Evolutionary conservation across 2,113 vertebrate species (phyloP), one percentile per base, ranked within the genome.

Genomic region (Sphyrna mokarran): DNA sequence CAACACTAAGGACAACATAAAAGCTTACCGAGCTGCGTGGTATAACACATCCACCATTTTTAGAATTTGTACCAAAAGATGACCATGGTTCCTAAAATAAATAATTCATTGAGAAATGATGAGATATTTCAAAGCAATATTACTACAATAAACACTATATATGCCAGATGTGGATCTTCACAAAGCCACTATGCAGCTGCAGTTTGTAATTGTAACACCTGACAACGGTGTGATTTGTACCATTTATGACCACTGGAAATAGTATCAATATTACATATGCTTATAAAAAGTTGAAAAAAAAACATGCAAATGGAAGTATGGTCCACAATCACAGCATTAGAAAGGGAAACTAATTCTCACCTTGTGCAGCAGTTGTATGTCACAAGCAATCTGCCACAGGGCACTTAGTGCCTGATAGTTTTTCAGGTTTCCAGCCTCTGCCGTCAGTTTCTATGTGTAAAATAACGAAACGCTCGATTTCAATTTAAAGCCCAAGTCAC

Each of bases 301-400:
- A 66, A 37, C 10, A 8, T 37, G 33, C 33, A 58, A 58, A 58
- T 58, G 37, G 4, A n/a, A 80, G 1, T 3, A 63, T 3, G 29
- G 29, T 16, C 87, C 18, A 37, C 89, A 68, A 26, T 37, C 58
- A 63, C 66, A 23, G 85, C 18, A 72, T 33, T 86, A n/a, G n/a
- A 70, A 70, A 78, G 9, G 48, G 11, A 40, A 95, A 94, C 63
- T 26, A 95, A 78, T 94, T 48, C 96, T 96, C 63, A 99, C 99
- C 98, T 97, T 97, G 95, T 99, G 98, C 33, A 99, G 97, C 29
- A 99, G 96, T 96, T 98, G 96, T 76, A 99, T 98, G 6, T 99
- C 97, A 97, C 98, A 99, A n/a, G 98, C 98, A 96, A 98, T 97
- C 96, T 99, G 98, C 97, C 97, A 98, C 95, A 99, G 97, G 69